Base-by-base conservation (phyloP, 2,797 vertebrate genomes). In the Megaceryle alcyon region DNA sequence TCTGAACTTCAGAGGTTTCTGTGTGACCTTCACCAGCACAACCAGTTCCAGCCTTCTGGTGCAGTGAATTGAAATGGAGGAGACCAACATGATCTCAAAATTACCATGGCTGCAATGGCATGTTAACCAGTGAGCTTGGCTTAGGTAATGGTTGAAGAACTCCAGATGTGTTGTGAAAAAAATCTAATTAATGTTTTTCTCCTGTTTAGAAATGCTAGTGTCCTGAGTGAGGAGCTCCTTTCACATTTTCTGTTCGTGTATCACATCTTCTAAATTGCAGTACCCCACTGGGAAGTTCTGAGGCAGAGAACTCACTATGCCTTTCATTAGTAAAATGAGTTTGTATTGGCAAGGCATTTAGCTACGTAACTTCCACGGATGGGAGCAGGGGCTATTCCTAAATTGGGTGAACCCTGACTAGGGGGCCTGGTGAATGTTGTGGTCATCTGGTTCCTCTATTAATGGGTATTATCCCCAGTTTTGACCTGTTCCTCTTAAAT, bases 181-280 rank as follows among this genome's bases (percentile, higher is more conserved):
- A 59, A 57, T 33, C 13, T 61, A 72, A 89, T 93, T 84, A 57
- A 61, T 90, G 18, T 84, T 95, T 93, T 96, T 41, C 13, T 88
- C 29, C 19, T 5, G 6, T 79, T 90, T 71, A 28, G 61, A 82
- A 87, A 60, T 63, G 21, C 29, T 54, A 3, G 26, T 39, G 20
- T 66, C 86, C 69, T 89, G 22, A 84, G 54, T n/a, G 84, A 88
- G 86, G 86, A 96, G 66, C 39, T 73, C 29, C 51, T 87, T 75
- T 92, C 88, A 64, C 76, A 48, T 46, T 82, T 84, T 51, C 43
- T 85, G 44, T 90, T 85, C 88, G 48, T 75, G 9, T 63, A 66
- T 72, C 59, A 54, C 78, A 84, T 75, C 56, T 92, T 90, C 39
- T 70, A n/a, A 93, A 87, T 51, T 84, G 46, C 54, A 84, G 81